Conservation (phyloP, 2,797 vertebrate genomes). For the Limosa lapponica region DNA sequence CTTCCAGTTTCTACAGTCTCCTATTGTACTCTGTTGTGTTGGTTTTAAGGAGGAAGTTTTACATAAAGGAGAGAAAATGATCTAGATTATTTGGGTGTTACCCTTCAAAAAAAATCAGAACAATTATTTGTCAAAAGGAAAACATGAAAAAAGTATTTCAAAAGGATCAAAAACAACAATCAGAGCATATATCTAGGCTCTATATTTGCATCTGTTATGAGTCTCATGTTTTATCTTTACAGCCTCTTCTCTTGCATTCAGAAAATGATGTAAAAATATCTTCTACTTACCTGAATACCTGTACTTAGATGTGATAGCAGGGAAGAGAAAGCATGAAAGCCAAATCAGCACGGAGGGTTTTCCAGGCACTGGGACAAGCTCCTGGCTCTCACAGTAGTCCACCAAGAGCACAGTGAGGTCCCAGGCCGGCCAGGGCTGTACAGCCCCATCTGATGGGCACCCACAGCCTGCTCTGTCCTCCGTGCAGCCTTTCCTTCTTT, state of each 20-base stretch:
- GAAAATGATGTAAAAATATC: background rate
- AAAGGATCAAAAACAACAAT: background rate
- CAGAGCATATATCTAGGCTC: background rate
- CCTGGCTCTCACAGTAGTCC: background rate
- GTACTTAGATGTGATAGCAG: background rate
- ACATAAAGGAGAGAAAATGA: background rate
- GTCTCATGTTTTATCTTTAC: background rate
- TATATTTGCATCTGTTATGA: background rate
- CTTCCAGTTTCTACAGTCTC: background rate
- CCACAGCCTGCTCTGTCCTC: background rate
- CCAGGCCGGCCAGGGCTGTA: background rate
- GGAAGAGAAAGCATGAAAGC: background rate
- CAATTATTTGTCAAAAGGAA: background rate
- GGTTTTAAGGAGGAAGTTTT: background rate
- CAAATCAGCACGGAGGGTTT: background rate
- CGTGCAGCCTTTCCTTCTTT: background rate
- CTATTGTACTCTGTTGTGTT: background rate
- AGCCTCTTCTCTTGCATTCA: background rate
- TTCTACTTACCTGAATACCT: background rate
- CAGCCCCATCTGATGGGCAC: background rate
- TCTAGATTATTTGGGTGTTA: background rate
- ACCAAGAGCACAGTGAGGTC: background rate
- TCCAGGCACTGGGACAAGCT: background rate
- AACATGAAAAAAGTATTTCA: background rate
- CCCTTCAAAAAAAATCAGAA: slow-evolving; percentile 15